Evolutionary conservation across 2,797 vertebrate species (phyloP).

Genomic region (Poeciliopsis gracilis): DNA sequence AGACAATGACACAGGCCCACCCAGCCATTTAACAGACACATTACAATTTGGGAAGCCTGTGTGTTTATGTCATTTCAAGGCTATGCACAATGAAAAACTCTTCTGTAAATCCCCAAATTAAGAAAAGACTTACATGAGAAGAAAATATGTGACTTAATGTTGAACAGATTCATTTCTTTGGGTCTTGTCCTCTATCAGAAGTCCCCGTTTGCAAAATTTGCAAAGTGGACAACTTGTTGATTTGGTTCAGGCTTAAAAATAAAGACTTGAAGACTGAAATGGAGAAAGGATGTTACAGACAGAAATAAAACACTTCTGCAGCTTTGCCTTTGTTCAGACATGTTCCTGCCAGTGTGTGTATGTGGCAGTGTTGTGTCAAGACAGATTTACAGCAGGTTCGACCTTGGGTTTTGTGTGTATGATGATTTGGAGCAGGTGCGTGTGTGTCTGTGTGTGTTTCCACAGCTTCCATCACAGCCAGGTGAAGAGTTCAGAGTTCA

Average conservation of each 20-base stretch:
- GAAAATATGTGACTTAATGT: background rate
- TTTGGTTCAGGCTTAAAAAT: background rate
- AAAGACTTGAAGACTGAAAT: background rate
- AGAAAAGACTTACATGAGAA: background rate
- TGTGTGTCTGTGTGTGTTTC: slow-evolving; percentile 23
- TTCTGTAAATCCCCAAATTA: background rate
- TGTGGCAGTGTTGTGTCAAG: slow-evolving; percentile 37
- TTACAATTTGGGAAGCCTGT: slow-evolving; percentile 1
- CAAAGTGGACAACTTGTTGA: background rate
- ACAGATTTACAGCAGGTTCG: slow-evolving; percentile 70
- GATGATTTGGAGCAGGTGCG: slow-evolving; percentile 69
- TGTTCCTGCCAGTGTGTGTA: slow-evolving; percentile 32
- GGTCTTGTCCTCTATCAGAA: background rate
- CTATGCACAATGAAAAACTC: slow-evolving; percentile 8
- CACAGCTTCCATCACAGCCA: slow-evolving; percentile 44
- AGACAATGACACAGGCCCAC: slow-evolving; percentile 38
- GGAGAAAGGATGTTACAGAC: slow-evolving; percentile 12
- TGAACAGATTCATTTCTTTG: too few relatives aligned
- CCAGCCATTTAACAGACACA: slow-evolving; percentile 37
- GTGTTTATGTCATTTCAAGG: slow-evolving; percentile 7
- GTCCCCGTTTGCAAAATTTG: background rate
- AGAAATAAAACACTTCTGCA: slow-evolving; percentile 36
- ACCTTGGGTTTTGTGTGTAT: slow-evolving; percentile 53
- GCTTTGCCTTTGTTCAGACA: slow-evolving; percentile 47
- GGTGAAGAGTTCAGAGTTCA: slow-evolving; percentile 75